Evolutionary conservation across 2,888 invertebrate species (phyloP).

Genomic region (Unio pictorum): DNA sequence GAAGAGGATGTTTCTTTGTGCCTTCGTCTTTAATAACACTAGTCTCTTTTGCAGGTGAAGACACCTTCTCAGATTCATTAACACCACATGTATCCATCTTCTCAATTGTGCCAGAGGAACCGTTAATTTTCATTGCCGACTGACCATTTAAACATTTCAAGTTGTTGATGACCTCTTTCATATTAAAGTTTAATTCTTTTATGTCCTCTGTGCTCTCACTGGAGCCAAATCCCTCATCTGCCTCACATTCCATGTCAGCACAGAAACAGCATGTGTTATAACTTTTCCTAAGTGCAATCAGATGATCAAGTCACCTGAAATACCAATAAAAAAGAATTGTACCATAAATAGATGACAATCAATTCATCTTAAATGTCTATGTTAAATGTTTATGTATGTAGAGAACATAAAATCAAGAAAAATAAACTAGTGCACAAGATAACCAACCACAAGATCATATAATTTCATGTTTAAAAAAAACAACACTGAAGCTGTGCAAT

Average conservation of each 20-base stretch:
- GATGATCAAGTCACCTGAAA: constrained; percentile 4
- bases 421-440: too few relatives aligned
- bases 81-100: constrained; percentile 1
- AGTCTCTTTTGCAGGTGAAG: too few relatives aligned
- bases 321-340: too few relatives aligned
- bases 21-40: neutral
- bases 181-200: neutral
- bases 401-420: too few relatives aligned
- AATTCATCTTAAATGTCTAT: too few relatives aligned
- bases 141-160: constrained; percentile 16
- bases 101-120: neutral
- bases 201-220: constrained; percentile 14
- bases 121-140: neutral
- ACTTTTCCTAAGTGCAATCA: constrained; percentile 8
- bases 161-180: constrained; percentile 1
- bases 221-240: constrained; percentile 20
- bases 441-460: too few relatives aligned
- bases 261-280: too few relatives aligned
- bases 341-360: too few relatives aligned
- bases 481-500: too few relatives aligned
- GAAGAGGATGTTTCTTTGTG: constrained; percentile 19
- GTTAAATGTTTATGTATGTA: too few relatives aligned
- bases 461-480: too few relatives aligned
- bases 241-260: neutral
- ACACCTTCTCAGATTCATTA: constrained; percentile 3